Percentiles rank a stretch among this genome's conserved stretches.
These are phyloP conservation scores for Sceliomorpha sp. DNA, from an alignment of 2,888 invertebrate species.

Conservation along the genomic window DNA sequence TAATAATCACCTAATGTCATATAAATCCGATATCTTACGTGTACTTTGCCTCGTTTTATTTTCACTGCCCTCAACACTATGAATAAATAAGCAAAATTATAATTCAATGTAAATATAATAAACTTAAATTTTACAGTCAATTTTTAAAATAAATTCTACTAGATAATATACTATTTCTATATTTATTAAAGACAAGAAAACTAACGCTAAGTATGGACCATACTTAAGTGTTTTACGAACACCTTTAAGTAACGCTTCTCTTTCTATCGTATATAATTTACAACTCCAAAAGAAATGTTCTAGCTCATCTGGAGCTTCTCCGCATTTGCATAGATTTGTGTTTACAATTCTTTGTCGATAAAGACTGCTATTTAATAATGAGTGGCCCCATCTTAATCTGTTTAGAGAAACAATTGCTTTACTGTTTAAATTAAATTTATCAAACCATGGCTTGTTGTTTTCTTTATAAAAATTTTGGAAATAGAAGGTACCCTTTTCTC, in stretches of 20 bases:
- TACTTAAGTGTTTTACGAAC: neutral
- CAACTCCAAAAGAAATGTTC: constrained; percentile 1
- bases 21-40: no score
- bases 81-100: constrained; percentile 2
- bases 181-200: constrained; percentile 2
- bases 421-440: neutral
- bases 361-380: constrained; percentile 7
- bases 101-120: neutral
- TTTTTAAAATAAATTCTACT: constrained; percentile 1
- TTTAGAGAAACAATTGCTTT: constrained; percentile 7
- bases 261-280: neutral
- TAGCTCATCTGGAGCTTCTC: neutral
- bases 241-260: neutral
- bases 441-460: neutral
- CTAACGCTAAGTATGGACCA: neutral
- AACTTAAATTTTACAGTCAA: neutral
- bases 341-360: neutral
- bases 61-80: no score
- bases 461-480: constrained; percentile 4
- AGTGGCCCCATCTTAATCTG: constrained; percentile 4
- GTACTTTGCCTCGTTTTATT: no score
- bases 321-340: neutral
- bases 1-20: no score
- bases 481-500: constrained; percentile 14
- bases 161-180: neutral